Conservation (phyloP, 2,888 invertebrate species). For the Hemistola chrysoprasaria region DNA sequence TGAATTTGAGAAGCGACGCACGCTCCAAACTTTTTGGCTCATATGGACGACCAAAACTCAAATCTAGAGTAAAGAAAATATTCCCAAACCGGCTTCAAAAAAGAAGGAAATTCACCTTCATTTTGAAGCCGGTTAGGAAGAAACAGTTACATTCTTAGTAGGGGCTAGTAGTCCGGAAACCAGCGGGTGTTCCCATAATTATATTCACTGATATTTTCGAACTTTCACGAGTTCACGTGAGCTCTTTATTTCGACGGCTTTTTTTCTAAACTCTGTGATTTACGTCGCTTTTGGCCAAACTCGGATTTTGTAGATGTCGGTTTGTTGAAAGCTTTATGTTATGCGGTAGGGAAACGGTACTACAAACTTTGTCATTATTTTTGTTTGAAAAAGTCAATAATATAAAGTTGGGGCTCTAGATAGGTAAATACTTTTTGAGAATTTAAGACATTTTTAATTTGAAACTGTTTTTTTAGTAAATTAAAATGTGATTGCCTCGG, state of each 20-base stretch:
- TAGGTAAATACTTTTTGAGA: too few relatives aligned
- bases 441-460: too few relatives aligned
- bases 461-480: too few relatives aligned
- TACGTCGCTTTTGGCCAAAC: conserved; percentile 58
- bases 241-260: conserved; percentile 70
- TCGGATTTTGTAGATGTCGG: conserved; percentile 61
- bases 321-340: conserved; percentile 76
- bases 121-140: too few relatives aligned
- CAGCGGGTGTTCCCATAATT: conserved; percentile 80
- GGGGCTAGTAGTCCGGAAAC: conserved; percentile 62
- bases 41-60: too few relatives aligned
- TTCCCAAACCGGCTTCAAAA: too few relatives aligned
- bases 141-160: conserved; percentile 40
- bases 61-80: too few relatives aligned
- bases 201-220: conserved; percentile 80
- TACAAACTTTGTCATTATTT: conserved; percentile 48
- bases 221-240: conserved; percentile 66
- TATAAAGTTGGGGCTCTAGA: too few relatives aligned
- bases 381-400: conserved; percentile 10
- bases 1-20: too few relatives aligned
- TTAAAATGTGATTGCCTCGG: too few relatives aligned
- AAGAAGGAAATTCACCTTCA: too few relatives aligned
- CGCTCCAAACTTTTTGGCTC: too few relatives aligned
- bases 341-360: conserved; percentile 27
- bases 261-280: conserved; percentile 77